Evolutionary conservation across 2,113 vertebrate species (phyloP).

Genomic region (Nipponia nippon): DNA sequence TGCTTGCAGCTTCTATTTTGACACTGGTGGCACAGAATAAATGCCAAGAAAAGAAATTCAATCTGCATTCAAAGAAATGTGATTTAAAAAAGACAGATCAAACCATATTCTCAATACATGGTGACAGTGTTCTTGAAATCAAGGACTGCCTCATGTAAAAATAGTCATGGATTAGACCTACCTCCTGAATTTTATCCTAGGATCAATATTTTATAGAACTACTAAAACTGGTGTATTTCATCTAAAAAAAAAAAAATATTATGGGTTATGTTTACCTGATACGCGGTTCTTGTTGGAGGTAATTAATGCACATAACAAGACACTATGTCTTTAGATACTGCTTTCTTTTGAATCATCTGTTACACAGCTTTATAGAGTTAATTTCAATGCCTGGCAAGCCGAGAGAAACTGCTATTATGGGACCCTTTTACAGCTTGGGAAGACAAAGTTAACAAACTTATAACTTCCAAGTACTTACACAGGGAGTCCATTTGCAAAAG

Average conservation of each 20-base stretch:
- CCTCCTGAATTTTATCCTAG: neutral
- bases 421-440: neutral
- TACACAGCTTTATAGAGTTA: neutral
- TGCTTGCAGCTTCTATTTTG: neutral
- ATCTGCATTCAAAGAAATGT: neutral
- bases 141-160: neutral
- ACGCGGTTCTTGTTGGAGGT: neutral
- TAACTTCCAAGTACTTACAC: neutral
- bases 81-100: neutral
- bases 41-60: neutral
- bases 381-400: neutral
- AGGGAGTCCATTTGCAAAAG: neutral
- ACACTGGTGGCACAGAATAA: neutral
- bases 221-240: neutral
- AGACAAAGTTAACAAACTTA: neutral
- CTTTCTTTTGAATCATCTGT: neutral
- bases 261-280: neutral
- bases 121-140: neutral
- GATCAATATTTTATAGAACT: neutral
- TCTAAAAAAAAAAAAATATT: neutral
- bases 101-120: neutral
- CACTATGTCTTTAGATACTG: neutral
- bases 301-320: neutral
- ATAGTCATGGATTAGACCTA: neutral
- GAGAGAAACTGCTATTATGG: neutral